Percentiles rank a stretch among this genome's conserved stretches.
phyloP scores from a whole-genome alignment of 2,797 vertebrate species.

The Sarcophilus harrisii region DNA sequence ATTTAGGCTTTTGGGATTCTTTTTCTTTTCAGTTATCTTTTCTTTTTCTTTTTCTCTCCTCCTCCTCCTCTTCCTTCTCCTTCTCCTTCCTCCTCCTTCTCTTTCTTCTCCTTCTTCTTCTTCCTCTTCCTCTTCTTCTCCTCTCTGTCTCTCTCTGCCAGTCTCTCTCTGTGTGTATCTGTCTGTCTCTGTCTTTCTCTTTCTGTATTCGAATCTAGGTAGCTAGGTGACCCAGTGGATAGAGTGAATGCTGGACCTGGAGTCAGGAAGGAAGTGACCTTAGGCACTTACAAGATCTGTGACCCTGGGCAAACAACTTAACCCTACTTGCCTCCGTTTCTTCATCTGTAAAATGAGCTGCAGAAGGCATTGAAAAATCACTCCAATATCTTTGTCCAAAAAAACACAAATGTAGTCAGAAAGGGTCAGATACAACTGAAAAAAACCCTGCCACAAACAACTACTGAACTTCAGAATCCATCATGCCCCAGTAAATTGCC shows the following conservation, averaged over 20 bases:
- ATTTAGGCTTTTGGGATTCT: slow-evolving; percentile 82
- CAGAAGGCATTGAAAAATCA: not conserved
- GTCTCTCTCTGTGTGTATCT: no score
- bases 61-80: no score
- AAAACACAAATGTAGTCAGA: not conserved
- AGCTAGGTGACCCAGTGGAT: not conserved
- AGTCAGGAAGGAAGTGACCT: not conserved
- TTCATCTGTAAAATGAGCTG: not conserved
- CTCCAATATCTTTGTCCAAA: not conserved
- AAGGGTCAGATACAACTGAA: not conserved
- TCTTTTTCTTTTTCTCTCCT: not conserved
- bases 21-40: slow-evolving; percentile 57
- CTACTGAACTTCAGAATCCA: slow-evolving; percentile 79
- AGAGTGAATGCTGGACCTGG: no score
- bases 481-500: slow-evolving; percentile 85
- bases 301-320: not conserved
- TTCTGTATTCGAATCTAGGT: no score
- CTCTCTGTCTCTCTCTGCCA: no score
- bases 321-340: not conserved
- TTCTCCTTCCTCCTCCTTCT: not conserved
- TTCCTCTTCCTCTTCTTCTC: accelerated
- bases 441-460: not conserved
- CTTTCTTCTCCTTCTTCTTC: accelerated
- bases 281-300: not conserved
- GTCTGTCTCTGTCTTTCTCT: no score